Base-by-base conservation (phyloP, 2,113 vertebrate species). In the Chaetura pelagica region DNA sequence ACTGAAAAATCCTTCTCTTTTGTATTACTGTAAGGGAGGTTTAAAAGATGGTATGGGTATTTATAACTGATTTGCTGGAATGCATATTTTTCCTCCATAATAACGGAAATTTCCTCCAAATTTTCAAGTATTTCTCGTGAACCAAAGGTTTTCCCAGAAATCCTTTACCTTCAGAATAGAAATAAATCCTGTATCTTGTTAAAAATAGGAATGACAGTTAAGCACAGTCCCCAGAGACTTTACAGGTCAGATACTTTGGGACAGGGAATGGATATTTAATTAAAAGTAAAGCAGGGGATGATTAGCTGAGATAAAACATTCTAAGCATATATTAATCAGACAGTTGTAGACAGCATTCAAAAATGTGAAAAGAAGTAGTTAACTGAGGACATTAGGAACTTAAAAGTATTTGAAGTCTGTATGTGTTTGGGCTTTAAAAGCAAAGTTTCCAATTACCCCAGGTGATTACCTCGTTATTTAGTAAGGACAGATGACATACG, bases 21-120 rank as follows among this genome's bases (percentile, higher is more conserved):
- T 32, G 1, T 18, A 4, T 9, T 10, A 2, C 27, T n/a, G 6
- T 34, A 5, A 69, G 6, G 23, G 15, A 3, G 8, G 2, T 15
- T 78, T 35, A 24, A 38, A 20, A 34, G 32, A 38, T 32, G 8
- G 4, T 7, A 10, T 42, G 22, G 12, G 7, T 4, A 29, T 3
- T 16, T 24, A 12, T 14, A 75, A 9, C 62, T 20, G 44, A 12
- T 23, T 51, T 55, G 24, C 26, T 34, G 29, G 19, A 42, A 48
- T 10, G 19, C 4, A 0, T 26, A 5, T 55, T 59, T 67, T 22
- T 63, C 9, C 26, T 68, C n/a, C n/a, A 61, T 71, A 29, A 11
- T 51, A 13, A 22, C 21, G 32, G 26, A 58, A 69, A 32, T 78
- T 46, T 84, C 13, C 15, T 13, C 23, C 3, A 40, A 18, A 12